phyloP scores from a whole-genome alignment of 2,888 invertebrate species.

The Lasiommata megera region DNA sequence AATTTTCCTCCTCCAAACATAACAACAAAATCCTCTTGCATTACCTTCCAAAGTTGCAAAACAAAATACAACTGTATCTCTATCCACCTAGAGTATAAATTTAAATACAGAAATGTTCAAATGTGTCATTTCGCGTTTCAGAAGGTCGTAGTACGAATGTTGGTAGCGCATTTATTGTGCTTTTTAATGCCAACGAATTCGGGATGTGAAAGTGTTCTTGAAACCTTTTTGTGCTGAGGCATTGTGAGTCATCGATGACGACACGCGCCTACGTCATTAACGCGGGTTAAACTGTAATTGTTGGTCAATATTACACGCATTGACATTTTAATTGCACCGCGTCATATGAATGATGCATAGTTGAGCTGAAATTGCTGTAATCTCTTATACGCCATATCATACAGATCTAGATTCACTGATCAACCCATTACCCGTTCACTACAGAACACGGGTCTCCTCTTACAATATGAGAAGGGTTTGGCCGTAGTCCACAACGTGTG shows the following conservation, averaged over 20 bases:
- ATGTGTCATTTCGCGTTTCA: not conserved
- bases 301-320: conserved; percentile 1
- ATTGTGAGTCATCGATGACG: conserved; percentile 7
- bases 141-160: conserved; percentile 14
- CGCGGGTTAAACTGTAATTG: not conserved
- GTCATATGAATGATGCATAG: conserved; percentile 3
- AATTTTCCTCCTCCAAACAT: conserved; percentile 31
- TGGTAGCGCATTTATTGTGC: conserved; percentile 15
- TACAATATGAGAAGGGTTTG: no score
- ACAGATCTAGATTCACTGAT: no score
- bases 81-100: not conserved
- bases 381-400: no score
- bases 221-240: conserved; percentile 17
- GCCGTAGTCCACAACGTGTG: no score
- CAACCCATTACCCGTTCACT: no score
- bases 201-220: conserved; percentile 20
- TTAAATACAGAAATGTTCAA: not conserved
- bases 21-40: conserved; percentile 5
- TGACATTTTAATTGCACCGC: conserved; percentile 1
- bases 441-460: no score
- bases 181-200: conserved; percentile 16
- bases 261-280: not conserved
- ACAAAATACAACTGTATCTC: not conserved
- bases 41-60: not conserved
- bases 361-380: not conserved